These are phyloP conservation scores for Ligdia adustata DNA, from an alignment of 2,888 invertebrate species.

Conservation along the genomic window DNA sequence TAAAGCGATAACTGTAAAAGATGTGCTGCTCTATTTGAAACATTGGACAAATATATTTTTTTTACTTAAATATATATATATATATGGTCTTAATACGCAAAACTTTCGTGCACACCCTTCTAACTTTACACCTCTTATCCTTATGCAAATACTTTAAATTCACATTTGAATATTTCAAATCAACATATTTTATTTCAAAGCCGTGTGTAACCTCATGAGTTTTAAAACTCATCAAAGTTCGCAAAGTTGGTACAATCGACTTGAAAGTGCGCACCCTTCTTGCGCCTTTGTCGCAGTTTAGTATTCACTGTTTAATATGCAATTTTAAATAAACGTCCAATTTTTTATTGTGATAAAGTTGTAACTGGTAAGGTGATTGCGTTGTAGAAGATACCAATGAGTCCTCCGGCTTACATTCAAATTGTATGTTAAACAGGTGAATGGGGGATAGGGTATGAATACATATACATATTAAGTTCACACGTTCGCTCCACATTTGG, in stretches of 20 bases:
- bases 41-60: no score
- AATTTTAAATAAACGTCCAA: neutral
- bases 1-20: no score
- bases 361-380: neutral
- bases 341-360: constrained; percentile 1
- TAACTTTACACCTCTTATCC: no score
- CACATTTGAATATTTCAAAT: constrained; percentile 24
- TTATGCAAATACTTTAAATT: constrained; percentile 12
- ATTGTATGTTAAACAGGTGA: constrained; percentile 32
- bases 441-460: constrained; percentile 23
- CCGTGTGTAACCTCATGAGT: constrained; percentile 27
- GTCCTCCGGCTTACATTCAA: constrained; percentile 28
- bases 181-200: constrained; percentile 27
- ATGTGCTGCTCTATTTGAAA: no score
- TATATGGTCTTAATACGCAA: no score
- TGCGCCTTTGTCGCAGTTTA: constrained; percentile 2
- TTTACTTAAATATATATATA: no score
- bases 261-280: constrained; percentile 4
- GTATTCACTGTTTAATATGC: neutral
- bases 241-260: constrained; percentile 19
- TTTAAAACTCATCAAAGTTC: constrained; percentile 32
- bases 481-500: constrained; percentile 17
- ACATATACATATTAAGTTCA: constrained; percentile 24
- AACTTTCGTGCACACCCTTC: no score
- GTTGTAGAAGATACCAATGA: constrained; percentile 17